Base-by-base conservation (phyloP, 1,140 invertebrate species). In the Bombus haemorrhoidalis region DNA sequence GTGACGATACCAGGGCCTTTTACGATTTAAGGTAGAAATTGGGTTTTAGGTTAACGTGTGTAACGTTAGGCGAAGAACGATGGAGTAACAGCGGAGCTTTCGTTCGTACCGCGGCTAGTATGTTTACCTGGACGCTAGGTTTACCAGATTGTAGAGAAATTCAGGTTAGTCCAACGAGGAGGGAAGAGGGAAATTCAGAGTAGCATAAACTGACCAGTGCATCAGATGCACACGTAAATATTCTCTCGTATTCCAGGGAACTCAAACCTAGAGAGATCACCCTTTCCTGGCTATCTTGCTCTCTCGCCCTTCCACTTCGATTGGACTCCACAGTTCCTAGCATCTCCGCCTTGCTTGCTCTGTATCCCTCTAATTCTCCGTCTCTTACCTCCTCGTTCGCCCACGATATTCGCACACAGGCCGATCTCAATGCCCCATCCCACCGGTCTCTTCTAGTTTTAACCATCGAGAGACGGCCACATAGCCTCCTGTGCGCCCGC, bases 361-460 rank as follows among this genome's bases (percentile, higher is more conserved):
- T 66, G 9, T 47, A 28, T 75, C 22, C 73, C 78, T 81, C 62
- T 28, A 13, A 13, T n/a, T 62, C 10, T 28, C 62, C 41, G 41
- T 53, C 71, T 68, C 77, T 78, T 68, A n/a, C 86, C 81, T 82
- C 87, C 87, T 88, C 87, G 81, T 82, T 74, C 84, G 85, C 62
- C 64, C 34, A 53, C 71, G 76, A 77, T 71, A 43, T 68, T 84
- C 59, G 59, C 59, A 22, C 72, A n/a, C 72, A 41, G 57, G 41
- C 53, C 71, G 84, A 77, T 78, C 73, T 72, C 75, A 2, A 59
- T 28, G 43, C 87, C 88, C 71, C 83, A 62, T 62, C 66, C 41
- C 73, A 69, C 81, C 41, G 77, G 85, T 81, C 89, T 93, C 92
- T 90, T 93, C 91, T 79, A 92, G 89, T 93, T 93, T 92, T 91